Conservation (phyloP, 2,888 invertebrate genomes). For the Ernsta delagoae region DNA sequence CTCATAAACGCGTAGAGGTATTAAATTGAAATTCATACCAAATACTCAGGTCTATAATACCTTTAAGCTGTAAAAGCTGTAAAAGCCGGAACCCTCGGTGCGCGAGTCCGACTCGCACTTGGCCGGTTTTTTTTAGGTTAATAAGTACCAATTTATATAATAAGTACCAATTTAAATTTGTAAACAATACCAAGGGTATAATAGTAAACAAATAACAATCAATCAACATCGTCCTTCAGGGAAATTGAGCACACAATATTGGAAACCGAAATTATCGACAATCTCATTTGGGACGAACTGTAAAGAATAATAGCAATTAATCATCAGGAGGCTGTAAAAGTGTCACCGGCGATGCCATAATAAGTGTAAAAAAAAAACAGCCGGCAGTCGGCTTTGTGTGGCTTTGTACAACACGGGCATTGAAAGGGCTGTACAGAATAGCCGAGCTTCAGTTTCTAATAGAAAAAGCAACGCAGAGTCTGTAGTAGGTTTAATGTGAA, state of each 20-base stretch:
- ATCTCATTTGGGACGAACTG: constrained; percentile 26
- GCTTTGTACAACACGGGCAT: constrained; percentile 4
- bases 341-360: background rate
- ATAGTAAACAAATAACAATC: background rate
- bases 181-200: too few relatives aligned
- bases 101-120: too few relatives aligned
- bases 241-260: constrained; percentile 1
- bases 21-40: too few relatives aligned
- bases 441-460: background rate
- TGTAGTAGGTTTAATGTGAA: background rate
- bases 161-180: too few relatives aligned
- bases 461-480: background rate
- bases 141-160: too few relatives aligned
- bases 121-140: too few relatives aligned
- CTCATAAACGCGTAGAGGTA: too few relatives aligned
- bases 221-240: background rate
- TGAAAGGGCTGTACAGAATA: constrained; percentile 13
- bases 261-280: constrained; percentile 18
- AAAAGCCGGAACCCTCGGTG: too few relatives aligned
- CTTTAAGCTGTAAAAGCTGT: too few relatives aligned
- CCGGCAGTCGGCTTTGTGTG: too few relatives aligned
- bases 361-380: constrained; percentile 2
- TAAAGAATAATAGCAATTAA: constrained; percentile 18
- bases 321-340: constrained; percentile 10
- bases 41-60: too few relatives aligned